Percentiles rank a stretch among this genome's conserved stretches.
phyloP scores from a whole-genome alignment of 2,113 vertebrate genomes.

The Ifrita kowaldi region DNA sequence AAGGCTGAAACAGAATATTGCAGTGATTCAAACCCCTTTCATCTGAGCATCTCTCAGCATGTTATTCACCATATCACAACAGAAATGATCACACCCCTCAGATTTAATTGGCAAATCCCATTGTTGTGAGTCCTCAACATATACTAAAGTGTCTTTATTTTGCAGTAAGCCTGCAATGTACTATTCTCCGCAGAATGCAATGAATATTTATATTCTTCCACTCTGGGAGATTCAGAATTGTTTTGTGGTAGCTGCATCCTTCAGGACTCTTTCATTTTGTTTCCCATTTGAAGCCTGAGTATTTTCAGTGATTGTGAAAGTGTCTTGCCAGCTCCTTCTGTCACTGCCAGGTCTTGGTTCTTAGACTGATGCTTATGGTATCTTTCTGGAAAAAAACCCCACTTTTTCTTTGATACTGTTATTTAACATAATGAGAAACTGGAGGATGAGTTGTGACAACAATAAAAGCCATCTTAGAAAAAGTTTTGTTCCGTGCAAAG shows the following conservation, averaged over 20 bases:
- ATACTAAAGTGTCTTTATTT: conserved; percentile 12
- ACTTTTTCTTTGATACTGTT: not conserved
- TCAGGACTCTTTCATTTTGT: conserved; percentile 10
- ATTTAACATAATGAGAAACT: not conserved
- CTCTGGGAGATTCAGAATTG: not conserved
- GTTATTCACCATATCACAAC: conserved; percentile 45
- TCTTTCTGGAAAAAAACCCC: not conserved
- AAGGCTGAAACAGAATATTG: conserved; percentile 21
- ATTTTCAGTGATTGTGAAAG: conserved; percentile 17
- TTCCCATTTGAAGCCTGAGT: conserved; percentile 11
- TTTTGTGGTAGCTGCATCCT: conserved; percentile 16
- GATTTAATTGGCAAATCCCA: conserved; percentile 69
- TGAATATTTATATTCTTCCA: conserved; percentile 66
- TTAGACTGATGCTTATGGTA: not conserved
- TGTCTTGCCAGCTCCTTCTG: not conserved
- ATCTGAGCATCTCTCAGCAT: conserved; percentile 47
- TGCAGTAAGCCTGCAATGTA: conserved; percentile 7
- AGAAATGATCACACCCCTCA: conserved; percentile 52
- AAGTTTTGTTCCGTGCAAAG: not conserved
- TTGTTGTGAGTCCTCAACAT: conserved; percentile 45
- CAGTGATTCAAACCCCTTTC: conserved; percentile 22
- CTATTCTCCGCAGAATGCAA: conserved; percentile 20
- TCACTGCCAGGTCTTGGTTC: not conserved
- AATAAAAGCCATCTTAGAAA: not conserved
- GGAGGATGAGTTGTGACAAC: not conserved